Evolutionary conservation across 1,140 invertebrate species (phyloP), one percentile per base, ranked within the genome.

Genomic region (Drosophila pectinifera): DNA sequence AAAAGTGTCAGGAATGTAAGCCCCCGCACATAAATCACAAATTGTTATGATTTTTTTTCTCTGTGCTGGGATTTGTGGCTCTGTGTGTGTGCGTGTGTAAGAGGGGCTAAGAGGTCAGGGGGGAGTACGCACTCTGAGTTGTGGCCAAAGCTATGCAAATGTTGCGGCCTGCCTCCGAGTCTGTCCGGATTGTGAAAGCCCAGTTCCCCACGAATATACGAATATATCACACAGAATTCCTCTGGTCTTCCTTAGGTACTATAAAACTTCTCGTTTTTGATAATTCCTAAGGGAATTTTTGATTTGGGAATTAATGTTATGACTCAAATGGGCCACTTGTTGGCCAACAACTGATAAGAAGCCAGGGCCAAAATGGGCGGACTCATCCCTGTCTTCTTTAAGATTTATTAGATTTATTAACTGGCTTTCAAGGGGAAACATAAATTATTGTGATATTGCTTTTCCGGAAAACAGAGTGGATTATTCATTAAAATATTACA

Each of bases 91-190:
- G 16, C 18, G 14, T 57, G 13, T 45, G 16, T 24, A 11, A 16
- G 64, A 14, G 18, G 43, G 39, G 49, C 7, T 16, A 31, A n/a
- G 28, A 48, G 46, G 46, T 43, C 41, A 38, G 31, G 42, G 24
- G 11, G 45, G 4, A 24, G 6, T n/a, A 3, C 11, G 18, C 39
- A 24, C 3, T n/a, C 38, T 16, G 28, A 24, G 49, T 54, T 75
- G 70, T 45, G 72, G 59, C 69, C 58, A 74, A 74, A 74, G 58
- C 69, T 74, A 74, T 74, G 70, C 72, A 74, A 74, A 74, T 74
- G 58, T 55, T 74, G 72, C 70, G 70, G 72, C 61, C 51, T 70
- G 65, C 46, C 48, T 36, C 16, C 22, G 62, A 69, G 45, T 54
- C 65, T 67, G 63, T 69, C 63, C 39, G 64, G 67, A 70, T 70